Evolutionary conservation across 2,888 invertebrate genomes (phyloP).

Genomic region (Autographa pulchrina): DNA sequence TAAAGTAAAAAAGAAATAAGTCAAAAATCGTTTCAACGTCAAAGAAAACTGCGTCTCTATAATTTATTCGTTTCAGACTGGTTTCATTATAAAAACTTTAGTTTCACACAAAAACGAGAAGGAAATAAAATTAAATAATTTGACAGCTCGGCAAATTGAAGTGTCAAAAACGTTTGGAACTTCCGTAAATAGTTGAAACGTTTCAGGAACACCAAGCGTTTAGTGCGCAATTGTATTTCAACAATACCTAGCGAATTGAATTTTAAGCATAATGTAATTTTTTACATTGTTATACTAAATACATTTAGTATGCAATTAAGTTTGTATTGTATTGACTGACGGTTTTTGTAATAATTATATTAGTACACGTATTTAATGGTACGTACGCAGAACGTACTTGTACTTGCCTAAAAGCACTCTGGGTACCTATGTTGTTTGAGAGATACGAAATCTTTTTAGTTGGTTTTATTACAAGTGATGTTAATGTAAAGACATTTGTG

Average conservation of each 20-base stretch:
- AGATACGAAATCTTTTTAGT: too few relatives aligned
- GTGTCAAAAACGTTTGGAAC: slow-evolving; percentile 31
- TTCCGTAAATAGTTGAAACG: slow-evolving; percentile 41
- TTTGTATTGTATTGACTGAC: slow-evolving; percentile 29
- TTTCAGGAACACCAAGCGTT: slow-evolving; percentile 41
- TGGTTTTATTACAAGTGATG: too few relatives aligned
- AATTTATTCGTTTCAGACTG: not conserved
- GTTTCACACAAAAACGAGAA: slow-evolving; percentile 34
- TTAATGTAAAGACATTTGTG: too few relatives aligned
- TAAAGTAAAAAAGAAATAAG: too few relatives aligned
- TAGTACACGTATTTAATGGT: not conserved
- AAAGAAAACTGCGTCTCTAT: not conserved
- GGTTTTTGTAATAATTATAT: slow-evolving; percentile 27
- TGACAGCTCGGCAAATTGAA: slow-evolving; percentile 43
- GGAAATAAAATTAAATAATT: slow-evolving; percentile 38
- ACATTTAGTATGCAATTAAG: slow-evolving; percentile 21
- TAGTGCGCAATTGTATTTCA: slow-evolving; percentile 14
- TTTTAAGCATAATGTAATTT: slow-evolving; percentile 3
- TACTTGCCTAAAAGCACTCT: not conserved
- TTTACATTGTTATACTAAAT: slow-evolving; percentile 24
- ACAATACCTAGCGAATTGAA: slow-evolving; percentile 8
- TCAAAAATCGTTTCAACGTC: not conserved
- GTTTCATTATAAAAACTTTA: not conserved
- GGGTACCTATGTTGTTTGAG: too few relatives aligned
- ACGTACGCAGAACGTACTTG: not conserved